Conservation (phyloP, 2,888 invertebrate species). For the Autographa pulchrina region DNA sequence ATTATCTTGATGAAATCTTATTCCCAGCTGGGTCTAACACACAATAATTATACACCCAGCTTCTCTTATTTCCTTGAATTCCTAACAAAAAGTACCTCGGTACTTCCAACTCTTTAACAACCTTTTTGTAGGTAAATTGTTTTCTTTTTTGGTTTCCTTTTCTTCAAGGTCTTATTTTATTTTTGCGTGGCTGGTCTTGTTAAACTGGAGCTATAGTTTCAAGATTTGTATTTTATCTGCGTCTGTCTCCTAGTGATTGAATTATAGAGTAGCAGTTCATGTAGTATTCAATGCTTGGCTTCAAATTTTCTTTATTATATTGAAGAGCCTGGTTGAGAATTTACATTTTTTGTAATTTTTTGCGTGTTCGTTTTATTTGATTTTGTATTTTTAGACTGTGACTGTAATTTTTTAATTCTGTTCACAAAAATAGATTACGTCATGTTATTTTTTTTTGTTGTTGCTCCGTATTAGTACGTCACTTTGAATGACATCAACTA, state of each 20-base stretch:
- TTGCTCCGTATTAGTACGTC: no score
- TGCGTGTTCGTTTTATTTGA: no score
- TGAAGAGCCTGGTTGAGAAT: not conserved
- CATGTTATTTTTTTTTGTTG: no score
- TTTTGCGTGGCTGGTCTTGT: conserved; percentile 8
- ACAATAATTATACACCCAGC: conserved; percentile 34
- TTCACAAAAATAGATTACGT: no score
- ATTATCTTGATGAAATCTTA: conserved; percentile 57
- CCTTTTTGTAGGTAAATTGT: conserved; percentile 37
- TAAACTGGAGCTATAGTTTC: not conserved
- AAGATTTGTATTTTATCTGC: conserved; percentile 13
- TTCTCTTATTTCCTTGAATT: conserved; percentile 42
- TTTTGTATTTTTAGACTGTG: not conserved
- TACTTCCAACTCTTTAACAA: conserved; percentile 42
- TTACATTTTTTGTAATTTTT: no score
- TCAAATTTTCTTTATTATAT: conserved; percentile 8
- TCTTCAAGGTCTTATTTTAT: conserved; percentile 21
- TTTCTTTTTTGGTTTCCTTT: conserved; percentile 23
- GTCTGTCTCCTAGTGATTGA: conserved; percentile 12
- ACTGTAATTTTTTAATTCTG: no score
- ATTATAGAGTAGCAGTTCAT: conserved; percentile 23
- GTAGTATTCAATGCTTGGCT: conserved; percentile 2
- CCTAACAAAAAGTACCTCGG: conserved; percentile 29
- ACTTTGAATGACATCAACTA: no score
- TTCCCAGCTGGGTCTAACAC: conserved; percentile 36